These are phyloP conservation scores for Anabacerthia variegaticeps DNA, from an alignment of 2,797 vertebrate species.

Conservation along the genomic window DNA sequence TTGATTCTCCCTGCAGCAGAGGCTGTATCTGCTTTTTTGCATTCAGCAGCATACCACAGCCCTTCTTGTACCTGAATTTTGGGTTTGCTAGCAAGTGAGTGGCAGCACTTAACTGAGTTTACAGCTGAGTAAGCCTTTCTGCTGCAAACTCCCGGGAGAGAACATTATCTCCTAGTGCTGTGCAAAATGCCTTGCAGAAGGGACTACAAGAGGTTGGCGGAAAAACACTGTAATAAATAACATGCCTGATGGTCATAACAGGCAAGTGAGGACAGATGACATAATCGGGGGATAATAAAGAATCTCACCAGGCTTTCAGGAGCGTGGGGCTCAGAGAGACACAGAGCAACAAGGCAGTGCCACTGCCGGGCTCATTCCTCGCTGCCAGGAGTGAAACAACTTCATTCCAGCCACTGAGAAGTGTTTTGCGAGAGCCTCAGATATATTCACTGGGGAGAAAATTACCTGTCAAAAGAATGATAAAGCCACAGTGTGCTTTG, in stretches of 20 bases:
- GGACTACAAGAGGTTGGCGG: not conserved
- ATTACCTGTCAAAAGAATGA: constrained; percentile 63
- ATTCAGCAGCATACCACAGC: not conserved
- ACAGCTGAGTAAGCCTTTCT: not conserved
- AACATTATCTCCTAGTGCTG: not conserved
- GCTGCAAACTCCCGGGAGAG: not conserved
- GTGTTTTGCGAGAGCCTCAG: not conserved
- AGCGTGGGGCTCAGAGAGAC: not conserved
- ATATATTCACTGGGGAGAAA: not conserved
- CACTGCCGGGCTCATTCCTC: not conserved
- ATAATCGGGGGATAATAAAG: constrained; percentile 34
- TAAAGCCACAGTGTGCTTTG: not conserved
- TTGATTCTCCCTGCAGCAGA: not conserved
- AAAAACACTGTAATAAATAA: constrained; percentile 9
- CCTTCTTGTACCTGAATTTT: not conserved
- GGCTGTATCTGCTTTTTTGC: not conserved
- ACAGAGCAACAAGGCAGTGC: not conserved
- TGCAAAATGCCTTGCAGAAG: not conserved
- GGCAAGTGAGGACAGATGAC: not conserved
- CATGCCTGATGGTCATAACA: not conserved
- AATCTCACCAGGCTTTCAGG: not conserved
- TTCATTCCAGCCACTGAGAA: not conserved
- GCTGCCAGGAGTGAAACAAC: constrained; percentile 23
- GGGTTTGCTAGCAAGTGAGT: not conserved
- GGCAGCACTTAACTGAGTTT: not conserved